Evolutionary conservation across 1,140 invertebrate genomes (phyloP), one percentile per base, ranked within the genome.

Genomic region (Brachionus koreanus): DNA sequence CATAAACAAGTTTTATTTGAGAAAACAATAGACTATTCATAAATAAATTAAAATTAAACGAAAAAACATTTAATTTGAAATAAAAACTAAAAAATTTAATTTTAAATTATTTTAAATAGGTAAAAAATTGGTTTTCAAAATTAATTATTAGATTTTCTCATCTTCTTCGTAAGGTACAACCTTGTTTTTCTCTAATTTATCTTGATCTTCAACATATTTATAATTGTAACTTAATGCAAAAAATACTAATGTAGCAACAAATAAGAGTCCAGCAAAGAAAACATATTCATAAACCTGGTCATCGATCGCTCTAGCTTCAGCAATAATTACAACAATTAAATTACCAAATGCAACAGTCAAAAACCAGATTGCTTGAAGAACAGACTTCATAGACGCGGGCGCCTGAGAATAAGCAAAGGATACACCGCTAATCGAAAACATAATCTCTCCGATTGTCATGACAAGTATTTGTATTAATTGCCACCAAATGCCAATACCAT

Each of bases 301-400:
- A 10, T 84, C 84, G 52, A 87, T 84, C 13, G 85, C 69, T 9
- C 83, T 35, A 5, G 90, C 87, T 87, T 93, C 92, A 6, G 95
- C 92, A 42, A 98, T 91, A 25, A 97, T 91, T 2, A 97, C 92
- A 6, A 95, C 93, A 74, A 98, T 91, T 5, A 97, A 87, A 88
- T 98, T 97, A 23, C 96, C 96, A 85, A 95, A 90, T 0, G 96
- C 94, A 6, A 93, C 93, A 0, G 95, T 96, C 0, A 98, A 86
- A 33, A 96, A 89, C 94, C 95, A 98, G 2, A 91, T 91, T 5
- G 96, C 94, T 86, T 94, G 93, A 29, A 98, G 87, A 0, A 98
- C 91, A 0, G 95, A 94, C 86, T 96, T 97, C 95, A 98, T 96
- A 83, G 92, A 93, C n/a, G 89, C 86, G 0, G 95, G 95, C 0